These are phyloP conservation scores for Amphipyra berbera DNA, from an alignment of 2,888 invertebrate species.

Conservation along the genomic window DNA sequence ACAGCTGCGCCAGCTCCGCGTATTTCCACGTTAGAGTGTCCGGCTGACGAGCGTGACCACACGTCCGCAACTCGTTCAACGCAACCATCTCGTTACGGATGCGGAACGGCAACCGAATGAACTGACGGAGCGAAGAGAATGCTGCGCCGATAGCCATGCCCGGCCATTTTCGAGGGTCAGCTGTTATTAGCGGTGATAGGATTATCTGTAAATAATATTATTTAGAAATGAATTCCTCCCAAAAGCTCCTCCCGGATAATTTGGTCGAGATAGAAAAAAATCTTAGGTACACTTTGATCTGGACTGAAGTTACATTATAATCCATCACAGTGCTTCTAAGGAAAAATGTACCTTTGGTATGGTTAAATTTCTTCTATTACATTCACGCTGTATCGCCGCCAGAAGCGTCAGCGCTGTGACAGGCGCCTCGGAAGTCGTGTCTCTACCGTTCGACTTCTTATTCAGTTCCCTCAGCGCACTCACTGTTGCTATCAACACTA, in stretches of 20 bases:
- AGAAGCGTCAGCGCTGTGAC: slow-evolving; percentile 84
- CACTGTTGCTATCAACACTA: slow-evolving; percentile 91
- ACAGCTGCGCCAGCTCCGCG: slow-evolving; percentile 79
- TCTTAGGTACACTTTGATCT: no score
- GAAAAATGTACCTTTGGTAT: slow-evolving; percentile 74
- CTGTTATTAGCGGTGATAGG: slow-evolving; percentile 81
- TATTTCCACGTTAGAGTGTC: slow-evolving; percentile 84
- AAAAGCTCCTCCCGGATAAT: no score
- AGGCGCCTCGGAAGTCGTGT: slow-evolving; percentile 75
- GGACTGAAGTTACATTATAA: no score
- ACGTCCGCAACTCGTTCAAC: slow-evolving; percentile 73
- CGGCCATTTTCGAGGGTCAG: slow-evolving; percentile 85
- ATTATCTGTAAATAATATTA: slow-evolving; percentile 69
- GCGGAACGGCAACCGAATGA: slow-evolving; percentile 74
- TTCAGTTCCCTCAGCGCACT: slow-evolving; percentile 91
- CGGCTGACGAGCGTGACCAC: slow-evolving; percentile 74
- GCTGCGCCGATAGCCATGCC: slow-evolving; percentile 66
- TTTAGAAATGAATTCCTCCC: background rate
- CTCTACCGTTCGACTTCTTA: slow-evolving; percentile 81
- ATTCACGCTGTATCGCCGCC: slow-evolving; percentile 78
- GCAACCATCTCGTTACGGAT: slow-evolving; percentile 78
- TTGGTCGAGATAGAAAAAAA: no score
- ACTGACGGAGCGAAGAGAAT: slow-evolving; percentile 62
- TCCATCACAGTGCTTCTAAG: no score
- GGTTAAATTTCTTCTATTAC: slow-evolving; percentile 80